Conservation (phyloP, 2,113 vertebrate genomes). For the Butastur rufipennis region DNA sequence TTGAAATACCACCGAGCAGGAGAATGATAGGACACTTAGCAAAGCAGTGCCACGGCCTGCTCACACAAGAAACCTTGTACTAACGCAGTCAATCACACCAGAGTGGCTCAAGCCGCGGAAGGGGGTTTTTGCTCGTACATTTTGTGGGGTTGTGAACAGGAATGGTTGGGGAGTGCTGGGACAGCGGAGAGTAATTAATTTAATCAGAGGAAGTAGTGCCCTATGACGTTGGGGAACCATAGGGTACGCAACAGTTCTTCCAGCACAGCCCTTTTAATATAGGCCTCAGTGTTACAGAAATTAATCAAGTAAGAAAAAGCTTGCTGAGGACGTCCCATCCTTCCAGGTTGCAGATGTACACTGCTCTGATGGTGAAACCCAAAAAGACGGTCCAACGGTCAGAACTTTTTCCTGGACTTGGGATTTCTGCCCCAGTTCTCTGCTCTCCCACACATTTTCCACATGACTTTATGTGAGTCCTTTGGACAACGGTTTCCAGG, state of each 20-base stretch:
- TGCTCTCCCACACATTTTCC: not conserved
- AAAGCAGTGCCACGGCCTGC: not conserved
- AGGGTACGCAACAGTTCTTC: not conserved
- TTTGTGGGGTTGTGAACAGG: not conserved
- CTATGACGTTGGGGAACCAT: not conserved
- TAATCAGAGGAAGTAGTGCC: not conserved
- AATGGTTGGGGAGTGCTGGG: not conserved
- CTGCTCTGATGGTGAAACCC: not conserved
- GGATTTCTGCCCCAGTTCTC: not conserved
- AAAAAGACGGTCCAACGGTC: not conserved
- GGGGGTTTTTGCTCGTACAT: fast-evolving
- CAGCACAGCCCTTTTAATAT: not conserved
- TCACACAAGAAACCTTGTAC: not conserved
- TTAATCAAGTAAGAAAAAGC: not conserved
- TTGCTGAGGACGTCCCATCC: not conserved
- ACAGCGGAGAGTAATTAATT: not conserved
- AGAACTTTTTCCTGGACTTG: not conserved
- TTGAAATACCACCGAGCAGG: not conserved
- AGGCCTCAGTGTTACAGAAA: not conserved
- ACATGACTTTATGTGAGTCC: not conserved
- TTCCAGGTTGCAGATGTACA: not conserved
- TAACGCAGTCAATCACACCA: not conserved
- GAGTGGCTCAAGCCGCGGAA: not conserved
- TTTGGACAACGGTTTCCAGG: not conserved
- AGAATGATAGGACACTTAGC: not conserved